Evolutionary conservation across 2,113 vertebrate genomes (phyloP).

Genomic region (Mystacornis crossleyi): DNA sequence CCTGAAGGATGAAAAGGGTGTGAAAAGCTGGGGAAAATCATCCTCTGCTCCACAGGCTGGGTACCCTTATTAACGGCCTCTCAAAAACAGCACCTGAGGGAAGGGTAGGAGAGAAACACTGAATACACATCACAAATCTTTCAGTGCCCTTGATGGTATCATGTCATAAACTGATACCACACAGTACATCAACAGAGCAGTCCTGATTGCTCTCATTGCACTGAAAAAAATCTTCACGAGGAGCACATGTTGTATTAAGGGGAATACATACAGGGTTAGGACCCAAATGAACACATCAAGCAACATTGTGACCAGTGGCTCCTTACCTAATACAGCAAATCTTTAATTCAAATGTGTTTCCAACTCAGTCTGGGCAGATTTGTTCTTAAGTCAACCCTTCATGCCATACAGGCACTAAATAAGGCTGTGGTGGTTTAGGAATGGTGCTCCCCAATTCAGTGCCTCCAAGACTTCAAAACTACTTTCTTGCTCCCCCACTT

Average conservation of each 20-base stretch:
- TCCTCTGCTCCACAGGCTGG: no score
- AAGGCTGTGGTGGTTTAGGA: background rate
- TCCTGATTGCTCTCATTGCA: background rate
- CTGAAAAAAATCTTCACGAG: background rate
- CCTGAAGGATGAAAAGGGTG: background rate
- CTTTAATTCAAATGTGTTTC: background rate
- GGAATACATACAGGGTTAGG: background rate
- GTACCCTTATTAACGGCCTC: background rate
- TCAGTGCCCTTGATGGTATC: background rate
- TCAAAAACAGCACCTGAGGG: background rate
- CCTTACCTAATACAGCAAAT: background rate
- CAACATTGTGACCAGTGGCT: background rate
- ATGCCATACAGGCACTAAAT: background rate
- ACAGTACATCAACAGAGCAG: background rate
- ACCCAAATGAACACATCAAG: background rate
- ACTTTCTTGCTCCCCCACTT: background rate
- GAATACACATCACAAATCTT: background rate
- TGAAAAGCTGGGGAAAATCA: background rate
- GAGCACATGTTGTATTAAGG: background rate
- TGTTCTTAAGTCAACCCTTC: background rate
- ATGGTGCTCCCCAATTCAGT: background rate
- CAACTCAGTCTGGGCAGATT: background rate
- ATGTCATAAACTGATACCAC: background rate
- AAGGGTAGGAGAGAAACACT: background rate
- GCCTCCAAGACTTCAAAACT: background rate